Evolutionary conservation across 2,888 invertebrate species (phyloP).

Genomic region (Silvanus unidentatus): DNA sequence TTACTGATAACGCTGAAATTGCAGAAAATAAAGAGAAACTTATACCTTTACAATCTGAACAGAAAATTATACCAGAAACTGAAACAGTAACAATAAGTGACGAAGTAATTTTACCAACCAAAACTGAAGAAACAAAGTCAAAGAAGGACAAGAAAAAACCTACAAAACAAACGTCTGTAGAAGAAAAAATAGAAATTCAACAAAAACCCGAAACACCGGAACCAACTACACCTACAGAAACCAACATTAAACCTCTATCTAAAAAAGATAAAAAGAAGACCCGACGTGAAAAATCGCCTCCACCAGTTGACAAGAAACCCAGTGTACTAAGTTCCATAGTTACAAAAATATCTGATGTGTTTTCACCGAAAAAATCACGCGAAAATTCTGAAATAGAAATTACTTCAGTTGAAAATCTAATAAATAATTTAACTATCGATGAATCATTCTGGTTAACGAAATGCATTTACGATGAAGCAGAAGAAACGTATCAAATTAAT

Average conservation of each 20-base stretch:
- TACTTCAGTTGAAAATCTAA: constrained; percentile 9
- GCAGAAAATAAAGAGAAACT: constrained; percentile 1
- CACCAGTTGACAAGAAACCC: constrained; percentile 21
- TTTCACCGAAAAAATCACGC: constrained; percentile 28
- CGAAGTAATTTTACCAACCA: no score
- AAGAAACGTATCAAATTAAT: constrained; percentile 51
- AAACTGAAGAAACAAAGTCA: no score
- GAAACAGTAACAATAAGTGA: not conserved
- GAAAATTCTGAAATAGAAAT: constrained; percentile 23
- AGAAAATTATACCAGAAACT: constrained; percentile 1
- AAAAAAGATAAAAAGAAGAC: constrained; percentile 9
- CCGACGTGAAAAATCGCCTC: constrained; percentile 12
- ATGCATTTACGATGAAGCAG: constrained; percentile 59
- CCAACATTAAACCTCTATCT: not conserved
- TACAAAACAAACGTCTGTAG: constrained; percentile 13
- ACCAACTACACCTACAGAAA: no score
- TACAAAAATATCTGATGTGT: constrained; percentile 32
- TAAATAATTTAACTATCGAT: constrained; percentile 35
- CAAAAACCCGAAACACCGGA: not conserved
- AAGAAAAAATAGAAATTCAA: constrained; percentile 8
- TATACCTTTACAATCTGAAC: constrained; percentile 4
- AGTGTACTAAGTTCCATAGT: constrained; percentile 33
- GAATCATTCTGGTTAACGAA: constrained; percentile 58
- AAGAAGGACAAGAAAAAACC: constrained; percentile 20
- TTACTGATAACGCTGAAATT: constrained; percentile 5